Evolutionary conservation across 1,140 invertebrate genomes (phyloP).

Genomic region (Muscidifurax raptorellus): DNA sequence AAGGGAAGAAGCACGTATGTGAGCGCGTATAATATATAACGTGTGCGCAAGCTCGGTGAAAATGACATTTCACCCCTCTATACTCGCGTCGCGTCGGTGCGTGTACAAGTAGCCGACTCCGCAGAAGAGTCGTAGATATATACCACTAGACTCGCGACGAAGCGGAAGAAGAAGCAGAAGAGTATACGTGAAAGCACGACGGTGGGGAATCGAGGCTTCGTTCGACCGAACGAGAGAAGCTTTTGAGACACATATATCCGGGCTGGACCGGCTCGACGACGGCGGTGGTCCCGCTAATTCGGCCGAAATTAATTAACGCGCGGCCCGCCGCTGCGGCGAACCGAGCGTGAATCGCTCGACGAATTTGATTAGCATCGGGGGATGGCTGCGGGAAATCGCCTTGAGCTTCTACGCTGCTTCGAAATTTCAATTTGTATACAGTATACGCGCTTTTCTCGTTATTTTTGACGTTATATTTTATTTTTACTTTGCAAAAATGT

Average conservation of each 20-base stretch:
- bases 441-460: too few relatives aligned
- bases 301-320: conserved; percentile 8
- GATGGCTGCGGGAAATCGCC: neutral
- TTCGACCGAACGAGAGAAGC: conserved; percentile 3
- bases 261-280: neutral
- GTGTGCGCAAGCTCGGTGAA: neutral
- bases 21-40: neutral
- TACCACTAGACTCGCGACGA: neutral
- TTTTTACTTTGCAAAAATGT: too few relatives aligned
- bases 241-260: conserved; percentile 8
- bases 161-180: neutral
- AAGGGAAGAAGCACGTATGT: too few relatives aligned
- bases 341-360: neutral
- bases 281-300: neutral
- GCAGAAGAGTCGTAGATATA: neutral
- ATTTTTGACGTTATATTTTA: too few relatives aligned
- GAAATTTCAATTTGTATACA: neutral
- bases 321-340: neutral
- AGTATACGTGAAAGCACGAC: neutral
- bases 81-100: neutral
- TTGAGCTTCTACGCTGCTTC: neutral
- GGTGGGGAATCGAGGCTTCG: neutral
- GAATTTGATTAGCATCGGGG: neutral
- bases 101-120: neutral
- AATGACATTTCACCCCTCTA: neutral